A percentile compares a stretch with the other conserved stretches of the same genome.
These are phyloP conservation scores for Anser brachyrhynchus DNA, from an alignment of 2,113 vertebrate species.

Conservation along the genomic window DNA sequence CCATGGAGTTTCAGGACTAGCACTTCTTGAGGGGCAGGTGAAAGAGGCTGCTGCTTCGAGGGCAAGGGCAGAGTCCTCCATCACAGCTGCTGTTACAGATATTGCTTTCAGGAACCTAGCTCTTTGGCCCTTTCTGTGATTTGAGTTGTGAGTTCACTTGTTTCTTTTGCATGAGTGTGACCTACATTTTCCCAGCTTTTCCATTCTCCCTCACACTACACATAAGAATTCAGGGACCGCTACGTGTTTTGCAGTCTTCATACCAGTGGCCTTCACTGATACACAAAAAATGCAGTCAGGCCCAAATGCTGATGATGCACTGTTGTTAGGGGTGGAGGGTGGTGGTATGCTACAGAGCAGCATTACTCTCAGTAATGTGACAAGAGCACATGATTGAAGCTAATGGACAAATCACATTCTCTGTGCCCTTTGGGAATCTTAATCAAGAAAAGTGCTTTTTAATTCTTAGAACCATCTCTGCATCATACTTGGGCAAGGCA, in stretches of 20 bases:
- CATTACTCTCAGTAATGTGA: background rate
- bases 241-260: rapidly evolving
- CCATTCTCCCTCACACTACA: background rate
- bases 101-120: rapidly evolving
- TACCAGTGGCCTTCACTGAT: background rate
- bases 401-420: background rate
- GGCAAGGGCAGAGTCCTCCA: background rate
- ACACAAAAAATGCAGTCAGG: background rate
- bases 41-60: background rate
- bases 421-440: background rate
- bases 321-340: background rate
- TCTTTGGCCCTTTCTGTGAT: background rate
- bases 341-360: background rate
- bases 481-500: background rate
- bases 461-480: background rate
- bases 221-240: background rate
- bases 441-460: background rate
- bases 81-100: background rate
- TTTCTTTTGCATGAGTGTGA: background rate
- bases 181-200: background rate
- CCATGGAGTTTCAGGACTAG: background rate
- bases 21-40: background rate
- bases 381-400: background rate
- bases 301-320: background rate
- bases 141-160: background rate